Percentiles rank a stretch among this genome's conserved stretches.
These are phyloP conservation scores for Sericinus montela DNA, from an alignment of 2,888 invertebrate species.

Conservation along the genomic window DNA sequence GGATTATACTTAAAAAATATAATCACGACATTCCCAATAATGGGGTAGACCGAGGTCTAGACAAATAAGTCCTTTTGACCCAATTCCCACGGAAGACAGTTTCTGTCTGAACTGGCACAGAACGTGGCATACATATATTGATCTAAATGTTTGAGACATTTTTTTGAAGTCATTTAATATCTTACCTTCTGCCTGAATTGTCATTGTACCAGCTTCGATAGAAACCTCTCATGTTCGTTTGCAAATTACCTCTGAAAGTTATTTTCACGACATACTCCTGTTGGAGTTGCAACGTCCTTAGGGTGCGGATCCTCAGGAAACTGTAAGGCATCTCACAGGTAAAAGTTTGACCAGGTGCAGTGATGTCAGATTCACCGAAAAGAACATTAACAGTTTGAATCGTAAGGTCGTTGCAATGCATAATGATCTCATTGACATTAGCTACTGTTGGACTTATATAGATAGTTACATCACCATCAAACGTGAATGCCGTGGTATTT, in stretches of 20 bases:
- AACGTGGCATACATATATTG: no score
- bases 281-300: conserved; percentile 24
- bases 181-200: conserved; percentile 71
- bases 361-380: conserved; percentile 29
- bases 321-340: conserved; percentile 43
- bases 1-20: no score
- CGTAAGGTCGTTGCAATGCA: conserved; percentile 59
- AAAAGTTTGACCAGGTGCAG: conserved; percentile 30
- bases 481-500: conserved; percentile 46
- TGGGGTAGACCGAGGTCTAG: no score
- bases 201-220: conserved; percentile 87
- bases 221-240: conserved; percentile 87
- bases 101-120: no score
- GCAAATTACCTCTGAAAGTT: conserved; percentile 83
- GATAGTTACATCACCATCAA: conserved; percentile 63
- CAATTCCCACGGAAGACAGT: no score
- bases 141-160: no score
- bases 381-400: conserved; percentile 59
- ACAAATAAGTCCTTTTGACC: no score
- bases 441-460: conserved; percentile 30
- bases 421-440: conserved; percentile 43
- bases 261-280: conserved; percentile 81
- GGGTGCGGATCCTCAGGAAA: conserved; percentile 47
- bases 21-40: no score
- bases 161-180: no score